Evolutionary conservation across 1,140 invertebrate species (phyloP).

Genomic region (Aphaenogaster rudis): DNA sequence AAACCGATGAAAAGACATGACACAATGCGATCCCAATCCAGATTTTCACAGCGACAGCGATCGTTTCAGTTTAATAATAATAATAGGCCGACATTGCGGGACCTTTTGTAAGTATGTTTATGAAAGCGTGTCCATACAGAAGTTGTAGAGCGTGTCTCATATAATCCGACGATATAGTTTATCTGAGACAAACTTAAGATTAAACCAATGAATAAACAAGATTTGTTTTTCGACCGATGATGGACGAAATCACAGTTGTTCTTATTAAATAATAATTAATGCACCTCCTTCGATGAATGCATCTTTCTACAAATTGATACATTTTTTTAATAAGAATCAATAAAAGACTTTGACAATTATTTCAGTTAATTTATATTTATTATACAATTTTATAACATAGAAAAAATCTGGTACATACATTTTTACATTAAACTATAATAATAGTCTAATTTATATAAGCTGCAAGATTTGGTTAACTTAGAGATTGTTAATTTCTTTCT

Average conservation of each 20-base stretch:
- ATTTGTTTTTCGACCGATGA: neutral
- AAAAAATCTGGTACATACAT: neutral
- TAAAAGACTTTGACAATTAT: neutral
- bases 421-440: neutral
- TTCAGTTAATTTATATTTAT: slow-evolving; percentile 4
- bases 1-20: neutral
- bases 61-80: neutral
- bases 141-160: slow-evolving; percentile 15
- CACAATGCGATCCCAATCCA: too few relatives aligned
- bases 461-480: neutral
- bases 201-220: slow-evolving; percentile 21
- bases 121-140: neutral
- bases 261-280: neutral
- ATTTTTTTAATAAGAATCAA: neutral
- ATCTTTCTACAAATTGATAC: neutral
- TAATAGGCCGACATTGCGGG: neutral
- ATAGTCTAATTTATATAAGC: neutral
- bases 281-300: neutral
- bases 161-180: neutral
- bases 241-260: neutral
- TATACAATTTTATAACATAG: neutral
- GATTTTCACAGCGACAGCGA: neutral
- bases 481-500: slow-evolving; percentile 71
- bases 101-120: slow-evolving; percentile 38
- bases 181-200: neutral